Conservation (phyloP, 2,888 invertebrate genomes). For the Elmis aenea region DNA sequence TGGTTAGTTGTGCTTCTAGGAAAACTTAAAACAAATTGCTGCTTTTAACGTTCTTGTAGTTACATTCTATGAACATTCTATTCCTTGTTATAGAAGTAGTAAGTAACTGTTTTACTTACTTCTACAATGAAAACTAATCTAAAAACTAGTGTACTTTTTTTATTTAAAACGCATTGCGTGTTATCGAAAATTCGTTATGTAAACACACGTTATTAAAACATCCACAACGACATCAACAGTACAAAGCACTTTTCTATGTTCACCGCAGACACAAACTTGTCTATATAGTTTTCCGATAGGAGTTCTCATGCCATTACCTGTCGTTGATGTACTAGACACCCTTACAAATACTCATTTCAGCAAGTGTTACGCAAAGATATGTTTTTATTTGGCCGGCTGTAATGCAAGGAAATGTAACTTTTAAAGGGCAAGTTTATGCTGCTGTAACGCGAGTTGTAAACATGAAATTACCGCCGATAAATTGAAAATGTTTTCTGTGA, state of each 20-base stretch:
- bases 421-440: slow-evolving; percentile 16
- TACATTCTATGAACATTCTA: too few species aligned
- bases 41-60: too few species aligned
- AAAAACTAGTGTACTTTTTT: too few species aligned
- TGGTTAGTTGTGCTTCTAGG: too few species aligned
- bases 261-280: slow-evolving; percentile 2
- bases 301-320: slow-evolving; percentile 9
- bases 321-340: slow-evolving; percentile 8
- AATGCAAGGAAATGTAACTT: slow-evolving; percentile 11
- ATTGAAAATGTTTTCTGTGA: slow-evolving; percentile 11
- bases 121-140: too few species aligned
- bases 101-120: too few species aligned
- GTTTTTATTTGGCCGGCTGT: slow-evolving; percentile 4
- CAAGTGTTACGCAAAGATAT: neutral
- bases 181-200: too few species aligned
- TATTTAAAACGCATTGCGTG: too few species aligned
- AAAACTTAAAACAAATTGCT: too few species aligned
- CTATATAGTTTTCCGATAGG: slow-evolving; percentile 10
- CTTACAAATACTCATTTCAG: slow-evolving; percentile 3
- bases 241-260: neutral
- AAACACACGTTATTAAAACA: too few species aligned
- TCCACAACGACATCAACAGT: too few species aligned
- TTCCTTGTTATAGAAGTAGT: too few species aligned
- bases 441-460: slow-evolving; percentile 13
- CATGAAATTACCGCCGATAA: slow-evolving; percentile 11